A percentile compares a stretch with the other conserved stretches of the same genome.
phyloP scores from a whole-genome alignment of 2,113 vertebrate species.

The Manacus vitellinus region DNA sequence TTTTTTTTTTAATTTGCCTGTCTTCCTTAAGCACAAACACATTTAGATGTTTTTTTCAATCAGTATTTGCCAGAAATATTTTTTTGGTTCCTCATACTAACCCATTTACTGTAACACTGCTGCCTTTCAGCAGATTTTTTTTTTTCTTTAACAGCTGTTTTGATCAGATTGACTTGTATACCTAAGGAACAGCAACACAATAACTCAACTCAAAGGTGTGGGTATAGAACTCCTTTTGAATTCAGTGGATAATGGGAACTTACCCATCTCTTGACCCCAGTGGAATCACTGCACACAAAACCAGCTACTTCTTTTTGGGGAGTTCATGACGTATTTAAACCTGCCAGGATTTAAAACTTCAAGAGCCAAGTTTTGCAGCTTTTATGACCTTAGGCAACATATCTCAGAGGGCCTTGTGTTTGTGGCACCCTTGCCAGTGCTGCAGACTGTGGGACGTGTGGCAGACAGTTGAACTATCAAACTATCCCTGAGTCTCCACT shows the following conservation, averaged over 20 bases:
- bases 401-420: neutral
- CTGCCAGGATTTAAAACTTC: neutral
- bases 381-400: fast-evolving
- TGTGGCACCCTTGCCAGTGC: neutral
- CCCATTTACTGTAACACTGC: neutral
- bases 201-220: neutral
- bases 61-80: neutral
- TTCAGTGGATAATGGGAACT: neutral
- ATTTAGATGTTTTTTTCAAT: neutral
- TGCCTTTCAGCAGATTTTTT: neutral
- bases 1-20: neutral
- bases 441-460: neutral
- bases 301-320: neutral
- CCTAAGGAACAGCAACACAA: neutral
- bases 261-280: neutral
- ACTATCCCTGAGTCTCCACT: neutral
- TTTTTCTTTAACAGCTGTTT: neutral
- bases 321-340: neutral
- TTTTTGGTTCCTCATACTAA: neutral
- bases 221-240: neutral
- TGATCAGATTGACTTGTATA: neutral
- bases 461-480: neutral
- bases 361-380: neutral
- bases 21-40: neutral
- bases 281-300: neutral